Evolutionary conservation across 2,797 vertebrate genomes (phyloP).

Genomic region (Ficedula albicollis): DNA sequence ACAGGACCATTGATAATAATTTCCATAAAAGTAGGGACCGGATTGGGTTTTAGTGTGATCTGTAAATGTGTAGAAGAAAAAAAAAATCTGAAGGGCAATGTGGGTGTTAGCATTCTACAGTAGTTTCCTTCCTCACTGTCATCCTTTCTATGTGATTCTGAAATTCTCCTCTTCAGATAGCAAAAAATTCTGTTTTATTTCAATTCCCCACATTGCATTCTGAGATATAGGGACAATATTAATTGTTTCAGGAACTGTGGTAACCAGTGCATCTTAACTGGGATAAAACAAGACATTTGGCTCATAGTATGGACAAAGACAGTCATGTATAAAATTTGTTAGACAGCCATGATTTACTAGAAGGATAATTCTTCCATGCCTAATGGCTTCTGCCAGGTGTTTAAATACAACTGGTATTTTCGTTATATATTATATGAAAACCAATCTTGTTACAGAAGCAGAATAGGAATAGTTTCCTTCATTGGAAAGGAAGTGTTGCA

Average conservation of each 20-base stretch:
- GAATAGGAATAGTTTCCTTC: conserved; percentile 8
- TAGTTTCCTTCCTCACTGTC: background rate
- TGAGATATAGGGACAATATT: background rate
- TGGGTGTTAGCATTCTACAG: background rate
- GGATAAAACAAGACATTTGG: conserved; percentile 28
- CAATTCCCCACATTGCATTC: background rate
- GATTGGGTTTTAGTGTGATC: background rate
- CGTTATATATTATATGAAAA: conserved; percentile 7
- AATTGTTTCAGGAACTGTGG: background rate
- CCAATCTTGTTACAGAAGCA: background rate
- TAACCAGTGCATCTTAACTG: background rate
- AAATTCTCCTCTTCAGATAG: background rate
- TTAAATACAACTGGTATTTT: conserved; percentile 50
- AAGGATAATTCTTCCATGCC: background rate
- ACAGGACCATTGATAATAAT: background rate
- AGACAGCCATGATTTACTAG: conserved; percentile 13
- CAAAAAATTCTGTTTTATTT: background rate
- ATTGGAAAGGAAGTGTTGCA: background rate
- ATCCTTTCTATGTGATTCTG: background rate
- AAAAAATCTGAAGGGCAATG: background rate
- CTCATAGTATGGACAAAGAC: background rate
- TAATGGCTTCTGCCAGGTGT: conserved; percentile 30
- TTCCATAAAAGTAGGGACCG: background rate
- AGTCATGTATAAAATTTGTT: conserved; percentile 37
- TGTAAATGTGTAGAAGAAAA: background rate